Evolutionary conservation across 92 coral and sea anemone species (phyloP), one percentile per base, ranked within the genome.

Genomic region (Chrysogorgia sp.): DNA sequence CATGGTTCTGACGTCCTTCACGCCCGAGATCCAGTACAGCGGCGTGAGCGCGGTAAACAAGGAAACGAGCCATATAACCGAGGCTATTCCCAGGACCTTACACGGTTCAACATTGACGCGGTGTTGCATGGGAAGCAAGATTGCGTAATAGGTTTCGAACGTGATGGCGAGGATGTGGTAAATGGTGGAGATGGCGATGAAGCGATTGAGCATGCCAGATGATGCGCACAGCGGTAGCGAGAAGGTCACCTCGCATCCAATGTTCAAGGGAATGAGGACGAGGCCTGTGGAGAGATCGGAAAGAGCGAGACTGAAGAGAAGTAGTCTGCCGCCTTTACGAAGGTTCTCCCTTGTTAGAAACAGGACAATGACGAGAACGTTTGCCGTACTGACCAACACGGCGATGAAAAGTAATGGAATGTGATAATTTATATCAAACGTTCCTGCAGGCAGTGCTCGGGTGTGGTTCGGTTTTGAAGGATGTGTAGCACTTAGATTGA

Each of bases 281-380:
- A 72, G 65, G 33, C 79, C 79, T 6, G 79, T 56, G 4, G 79
- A 53, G 64, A 72, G 20, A 33, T 72, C 79, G 1, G 79, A 72
- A 15, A 72, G 20, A 7, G 79, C 79, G 43, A 72, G 58, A 28
- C 79, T 72, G 2, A 53, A 40, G 19, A 72, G 50, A 0, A 72
- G 34, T 26, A 72, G 34, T 41, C 55, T 72, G 32, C 79, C 79
- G 50, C 58, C 79, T 33, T 72, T 53, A 0, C 79, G 48, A 10
- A 72, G 65, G 62, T 21, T 53, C 19, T 72, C 65, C 21, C 31
- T 72, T 25, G 47, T 72, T 3, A 37, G 31, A 34, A 72, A 72
- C 33, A 72, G 12, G 28, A 72, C 64, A 21, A 72, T 72, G 64
- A 72, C 79, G 19, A 53, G 43, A 30, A 31, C 21, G 34, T 72